Base-by-base conservation (phyloP, 2,888 invertebrate species). In the Drosophila borborema region DNA sequence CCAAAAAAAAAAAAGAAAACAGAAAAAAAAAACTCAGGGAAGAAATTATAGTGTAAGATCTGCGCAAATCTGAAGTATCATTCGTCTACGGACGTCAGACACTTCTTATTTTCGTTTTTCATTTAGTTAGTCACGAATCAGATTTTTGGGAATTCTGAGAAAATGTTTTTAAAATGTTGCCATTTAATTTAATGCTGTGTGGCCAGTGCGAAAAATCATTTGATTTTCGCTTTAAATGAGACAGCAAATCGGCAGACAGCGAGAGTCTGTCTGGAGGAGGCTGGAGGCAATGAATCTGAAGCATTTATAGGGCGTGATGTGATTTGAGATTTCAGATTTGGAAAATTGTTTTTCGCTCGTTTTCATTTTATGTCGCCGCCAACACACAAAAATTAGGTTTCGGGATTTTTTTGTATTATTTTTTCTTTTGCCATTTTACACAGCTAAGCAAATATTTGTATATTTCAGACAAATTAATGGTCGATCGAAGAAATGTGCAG, bases 221-320 rank as follows among this genome's bases (percentile, higher is more conserved):
- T 81, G 74, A 78, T 82, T 78, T 87, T 59, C 46, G 40, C 36
- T 16, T 45, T 49, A 82, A 71, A 62, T 70, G 56, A 73, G 67
- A 72, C 75, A 54, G 48, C 54, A 51, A 38, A 43, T 55, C 62
- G 14, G 20, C n/a, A 56, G 46, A 48, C 34, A 58, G 45, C 58
- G 59, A 46, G 46, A 23, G 54, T 23, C 36, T 43, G 40, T 14
- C 46, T 72, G 49, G 49, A 77, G 34, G 51, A 5, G 40, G 9
- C 46, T 72, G 46, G 23, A 68, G 34, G 49, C 28, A 28, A 28
- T 6, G 28, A 28, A 59, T 53, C 64, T 43, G 60, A 61, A 64
- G 66, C 85, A 70, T 89, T 82, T 84, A 89, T 87, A 84, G 85
- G 85, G 72, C 71, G 76, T 85, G 86, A 87, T 89, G 69, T 82